These are phyloP conservation scores for Alcis repandata DNA, from an alignment of 2,888 invertebrate genomes.

Conservation along the genomic window DNA sequence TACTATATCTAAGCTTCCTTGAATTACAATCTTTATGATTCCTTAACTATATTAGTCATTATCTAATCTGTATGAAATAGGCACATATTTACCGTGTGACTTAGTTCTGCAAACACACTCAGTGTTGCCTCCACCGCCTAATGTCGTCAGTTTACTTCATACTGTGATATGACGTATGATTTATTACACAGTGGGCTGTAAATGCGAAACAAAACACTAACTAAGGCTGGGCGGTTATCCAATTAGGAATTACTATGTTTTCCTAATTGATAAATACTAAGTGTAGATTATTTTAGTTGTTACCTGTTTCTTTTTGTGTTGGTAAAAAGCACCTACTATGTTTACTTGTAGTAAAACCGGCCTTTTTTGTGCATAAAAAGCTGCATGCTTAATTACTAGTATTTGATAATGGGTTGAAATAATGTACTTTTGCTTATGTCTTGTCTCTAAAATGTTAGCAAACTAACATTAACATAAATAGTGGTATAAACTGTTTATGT, in stretches of 20 bases:
- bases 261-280: constrained; percentile 27
- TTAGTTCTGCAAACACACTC: constrained; percentile 51
- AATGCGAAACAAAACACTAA: constrained; percentile 10
- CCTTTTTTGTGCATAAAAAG: background rate
- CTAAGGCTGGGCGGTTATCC: constrained; percentile 13
- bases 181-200: constrained; percentile 9
- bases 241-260: constrained; percentile 32
- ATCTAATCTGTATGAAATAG: constrained; percentile 73
- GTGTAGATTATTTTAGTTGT: constrained; percentile 31
- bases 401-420: background rate
- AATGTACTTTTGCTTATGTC: background rate
- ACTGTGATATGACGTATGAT: constrained; percentile 7
- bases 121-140: constrained; percentile 18
- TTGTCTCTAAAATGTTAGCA: background rate
- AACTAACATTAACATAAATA: background rate
- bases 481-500: background rate
- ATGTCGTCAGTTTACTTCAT: constrained; percentile 7
- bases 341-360: background rate
- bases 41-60: constrained; percentile 77
- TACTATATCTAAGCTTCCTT: constrained; percentile 64
- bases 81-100: constrained; percentile 74
- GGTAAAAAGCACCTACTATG: background rate
- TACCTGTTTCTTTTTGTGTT: background rate
- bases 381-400: background rate
- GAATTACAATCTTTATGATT: constrained; percentile 74